A percentile compares a stretch with the other conserved stretches of the same genome.
Conservation (phyloP, 2,888 invertebrate genomes). For the Chirona hameri region DNA sequence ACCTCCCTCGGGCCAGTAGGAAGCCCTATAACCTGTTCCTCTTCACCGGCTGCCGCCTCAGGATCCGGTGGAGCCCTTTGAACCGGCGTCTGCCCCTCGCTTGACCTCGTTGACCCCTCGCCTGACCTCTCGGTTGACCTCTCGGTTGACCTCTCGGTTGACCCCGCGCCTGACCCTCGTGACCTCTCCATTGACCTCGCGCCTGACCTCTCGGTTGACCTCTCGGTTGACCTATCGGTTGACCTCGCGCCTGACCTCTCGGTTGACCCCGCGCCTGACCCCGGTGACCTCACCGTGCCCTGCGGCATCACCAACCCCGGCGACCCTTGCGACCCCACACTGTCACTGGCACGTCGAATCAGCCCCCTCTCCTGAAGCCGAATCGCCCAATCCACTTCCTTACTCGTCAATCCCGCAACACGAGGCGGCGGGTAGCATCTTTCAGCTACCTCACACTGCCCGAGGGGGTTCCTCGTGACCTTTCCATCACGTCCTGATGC, state of each 20-base stretch:
- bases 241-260: neutral
- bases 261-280: too few relatives aligned
- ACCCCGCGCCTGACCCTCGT: too few relatives aligned
- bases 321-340: neutral
- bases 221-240: too few relatives aligned
- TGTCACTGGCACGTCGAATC: neutral
- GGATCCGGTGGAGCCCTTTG: too few relatives aligned
- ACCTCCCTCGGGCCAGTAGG: neutral
- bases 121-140: neutral
- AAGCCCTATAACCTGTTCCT: neutral
- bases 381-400: neutral
- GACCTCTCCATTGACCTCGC: too few relatives aligned
- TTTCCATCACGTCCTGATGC: neutral
- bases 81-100: too few relatives aligned
- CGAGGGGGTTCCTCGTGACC: neutral
- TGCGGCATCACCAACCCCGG: neutral
- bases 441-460: neutral
- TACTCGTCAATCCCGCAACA: neutral
- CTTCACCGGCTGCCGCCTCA: neutral
- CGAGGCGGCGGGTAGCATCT: neutral
- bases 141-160: too few relatives aligned
- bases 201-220: too few relatives aligned
- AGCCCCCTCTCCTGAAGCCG: neutral
- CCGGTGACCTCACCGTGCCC: neutral
- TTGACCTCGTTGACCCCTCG: neutral